phyloP scores from a whole-genome alignment of 2,113 vertebrate genomes.

The Columba janthina region DNA sequence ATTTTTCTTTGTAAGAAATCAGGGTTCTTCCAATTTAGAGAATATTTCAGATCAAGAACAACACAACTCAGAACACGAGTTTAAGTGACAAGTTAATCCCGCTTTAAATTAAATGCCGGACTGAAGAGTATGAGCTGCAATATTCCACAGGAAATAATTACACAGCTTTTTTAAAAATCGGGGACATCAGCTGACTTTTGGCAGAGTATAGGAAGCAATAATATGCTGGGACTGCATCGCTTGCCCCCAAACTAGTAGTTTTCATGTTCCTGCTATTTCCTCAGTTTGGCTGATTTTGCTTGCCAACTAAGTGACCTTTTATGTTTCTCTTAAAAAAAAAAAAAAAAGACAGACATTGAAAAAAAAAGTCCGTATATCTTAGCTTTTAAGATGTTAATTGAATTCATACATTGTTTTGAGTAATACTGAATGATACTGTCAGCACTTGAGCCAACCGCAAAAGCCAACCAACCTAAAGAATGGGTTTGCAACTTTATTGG shows the following conservation, averaged over 20 bases:
- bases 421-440: conserved; percentile 28
- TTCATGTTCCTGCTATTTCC: conserved; percentile 32
- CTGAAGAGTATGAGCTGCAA: neutral
- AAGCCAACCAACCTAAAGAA: conserved; percentile 5
- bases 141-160: conserved; percentile 29
- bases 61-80: neutral
- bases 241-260: neutral
- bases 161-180: neutral
- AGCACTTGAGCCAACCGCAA: conserved; percentile 47
- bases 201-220: neutral
- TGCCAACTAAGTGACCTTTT: conserved; percentile 32
- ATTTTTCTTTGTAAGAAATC: neutral
- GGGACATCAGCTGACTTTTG: conserved; percentile 8
- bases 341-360: neutral
- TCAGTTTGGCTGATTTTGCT: neutral
- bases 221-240: neutral
- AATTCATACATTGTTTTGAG: neutral
- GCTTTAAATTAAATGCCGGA: neutral
- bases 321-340: neutral
- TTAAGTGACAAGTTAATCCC: neutral
- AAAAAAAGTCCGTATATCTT: neutral
- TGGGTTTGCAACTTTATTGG: neutral
- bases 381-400: neutral
- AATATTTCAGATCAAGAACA: neutral
- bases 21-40: neutral